Percentiles rank a stretch among this genome's conserved stretches.
These are phyloP conservation scores for Tonatia bakeri DNA, from an alignment of 2,113 vertebrate genomes.

Conservation along the genomic window DNA sequence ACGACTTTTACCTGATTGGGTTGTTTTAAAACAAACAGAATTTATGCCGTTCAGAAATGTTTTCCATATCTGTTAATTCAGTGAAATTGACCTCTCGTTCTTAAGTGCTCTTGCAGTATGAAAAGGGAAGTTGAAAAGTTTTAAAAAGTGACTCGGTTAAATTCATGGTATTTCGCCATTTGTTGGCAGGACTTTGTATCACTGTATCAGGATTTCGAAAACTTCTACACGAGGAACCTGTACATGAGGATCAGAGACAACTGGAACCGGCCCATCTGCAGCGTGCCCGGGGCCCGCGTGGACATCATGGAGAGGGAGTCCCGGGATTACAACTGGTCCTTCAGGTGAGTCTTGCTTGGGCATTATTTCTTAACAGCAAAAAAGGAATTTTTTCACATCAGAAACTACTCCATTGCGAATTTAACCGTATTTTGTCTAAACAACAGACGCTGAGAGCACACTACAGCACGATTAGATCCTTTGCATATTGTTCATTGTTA, in stretches of 20 bases:
- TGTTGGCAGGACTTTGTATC: conserved; percentile 93
- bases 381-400: not conserved
- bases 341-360: conserved; percentile 85
- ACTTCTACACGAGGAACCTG: conserved; percentile 97
- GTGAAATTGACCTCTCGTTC: not conserved
- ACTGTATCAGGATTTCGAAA: conserved; percentile 97
- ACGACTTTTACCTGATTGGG: not conserved
- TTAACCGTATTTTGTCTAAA: not conserved
- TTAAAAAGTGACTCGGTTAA: conserved; percentile 3
- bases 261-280: conserved; percentile 96
- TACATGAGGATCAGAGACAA: conserved; percentile 98
- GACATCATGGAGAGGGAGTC: conserved; percentile 91
- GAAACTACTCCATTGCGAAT: not conserved
- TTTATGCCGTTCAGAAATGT: not conserved
- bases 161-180: conserved; percentile 1
- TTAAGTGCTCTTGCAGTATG: not conserved
- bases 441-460: not conserved
- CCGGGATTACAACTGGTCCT: conserved; percentile 95
- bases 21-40: conserved; percentile 24
- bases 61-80: not conserved
- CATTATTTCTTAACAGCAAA: not conserved
- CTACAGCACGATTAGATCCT: not conserved
- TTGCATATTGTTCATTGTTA: not conserved
- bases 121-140: not conserved
- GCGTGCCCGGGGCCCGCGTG: conserved; percentile 93